Conservation (phyloP, 2,888 invertebrate genomes). For the Pediacus dermestoides region DNA sequence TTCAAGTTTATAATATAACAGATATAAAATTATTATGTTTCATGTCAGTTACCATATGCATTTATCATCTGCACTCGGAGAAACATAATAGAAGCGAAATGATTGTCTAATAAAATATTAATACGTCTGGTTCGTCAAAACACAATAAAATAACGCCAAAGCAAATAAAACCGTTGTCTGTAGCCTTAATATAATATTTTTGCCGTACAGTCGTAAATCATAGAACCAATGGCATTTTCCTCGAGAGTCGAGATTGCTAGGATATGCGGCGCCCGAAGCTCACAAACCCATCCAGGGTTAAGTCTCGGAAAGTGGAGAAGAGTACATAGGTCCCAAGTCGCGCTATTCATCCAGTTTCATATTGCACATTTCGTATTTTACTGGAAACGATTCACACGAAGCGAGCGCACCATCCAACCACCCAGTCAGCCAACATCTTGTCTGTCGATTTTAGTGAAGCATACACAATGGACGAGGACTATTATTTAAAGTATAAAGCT, state of each 20-base stretch:
- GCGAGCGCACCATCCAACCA: too few species aligned
- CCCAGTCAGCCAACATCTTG: too few species aligned
- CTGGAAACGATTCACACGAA: neutral
- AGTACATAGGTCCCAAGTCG: neutral
- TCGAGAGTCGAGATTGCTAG: slow-evolving; percentile 18
- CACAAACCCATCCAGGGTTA: slow-evolving; percentile 2
- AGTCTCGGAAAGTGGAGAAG: slow-evolving; percentile 3
- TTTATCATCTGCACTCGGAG: too few species aligned
- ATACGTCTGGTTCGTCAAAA: too few species aligned
- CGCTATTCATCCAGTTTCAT: slow-evolving; percentile 1
- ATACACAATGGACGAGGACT: neutral
- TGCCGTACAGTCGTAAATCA: slow-evolving; percentile 21
- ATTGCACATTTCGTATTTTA: neutral
- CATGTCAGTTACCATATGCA: too few species aligned
- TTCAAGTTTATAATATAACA: too few species aligned
- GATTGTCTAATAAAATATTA: too few species aligned
- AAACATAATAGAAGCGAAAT: too few species aligned
- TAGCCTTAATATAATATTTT: too few species aligned
- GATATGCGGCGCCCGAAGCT: slow-evolving; percentile 21
- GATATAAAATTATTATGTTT: too few species aligned
- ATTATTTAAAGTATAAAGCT: neutral
- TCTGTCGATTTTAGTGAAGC: neutral
- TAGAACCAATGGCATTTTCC: slow-evolving; percentile 18
- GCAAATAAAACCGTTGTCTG: too few species aligned
- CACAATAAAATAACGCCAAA: too few species aligned